phyloP scores from a whole-genome alignment of 2,888 invertebrate species.

The Mechanitis mazaeus region DNA sequence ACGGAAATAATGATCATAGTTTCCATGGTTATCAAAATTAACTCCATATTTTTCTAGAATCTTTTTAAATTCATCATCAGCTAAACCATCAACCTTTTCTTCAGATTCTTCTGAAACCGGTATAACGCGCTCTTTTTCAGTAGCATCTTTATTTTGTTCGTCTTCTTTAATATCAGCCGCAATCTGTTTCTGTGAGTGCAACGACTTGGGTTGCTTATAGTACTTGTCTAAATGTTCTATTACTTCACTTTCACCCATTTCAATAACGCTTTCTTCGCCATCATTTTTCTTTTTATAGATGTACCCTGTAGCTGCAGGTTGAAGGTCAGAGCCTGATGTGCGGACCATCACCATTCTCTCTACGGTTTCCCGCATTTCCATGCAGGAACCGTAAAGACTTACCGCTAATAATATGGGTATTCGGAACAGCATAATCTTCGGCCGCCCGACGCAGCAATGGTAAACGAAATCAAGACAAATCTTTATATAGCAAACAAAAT shows the following conservation, averaged over 20 bases:
- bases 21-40: conserved; percentile 42
- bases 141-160: conserved; percentile 49
- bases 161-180: conserved; percentile 45
- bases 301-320: conserved; percentile 77
- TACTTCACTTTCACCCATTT: conserved; percentile 66
- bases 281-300: conserved; percentile 71
- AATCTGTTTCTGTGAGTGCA: conserved; percentile 47
- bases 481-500: conserved; percentile 68
- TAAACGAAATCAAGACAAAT: conserved; percentile 42
- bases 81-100: conserved; percentile 49
- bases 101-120: conserved; percentile 60
- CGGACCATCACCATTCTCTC: conserved; percentile 75
- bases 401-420: conserved; percentile 46
- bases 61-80: conserved; percentile 56
- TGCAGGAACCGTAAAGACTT: conserved; percentile 45
- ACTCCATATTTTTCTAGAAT: conserved; percentile 49
- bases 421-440: conserved; percentile 55
- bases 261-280: conserved; percentile 65
- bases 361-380: conserved; percentile 69
- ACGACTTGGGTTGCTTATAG: conserved; percentile 55
- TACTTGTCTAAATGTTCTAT: conserved; percentile 62
- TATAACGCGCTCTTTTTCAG: conserved; percentile 48
- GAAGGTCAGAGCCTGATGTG: conserved; percentile 76
- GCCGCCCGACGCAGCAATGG: conserved; percentile 54
- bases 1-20: conserved; percentile 57